A percentile compares a stretch with the other conserved stretches of the same genome.
phyloP scores from a whole-genome alignment of 1,140 invertebrate genomes.

The Drosophila ananassae region DNA sequence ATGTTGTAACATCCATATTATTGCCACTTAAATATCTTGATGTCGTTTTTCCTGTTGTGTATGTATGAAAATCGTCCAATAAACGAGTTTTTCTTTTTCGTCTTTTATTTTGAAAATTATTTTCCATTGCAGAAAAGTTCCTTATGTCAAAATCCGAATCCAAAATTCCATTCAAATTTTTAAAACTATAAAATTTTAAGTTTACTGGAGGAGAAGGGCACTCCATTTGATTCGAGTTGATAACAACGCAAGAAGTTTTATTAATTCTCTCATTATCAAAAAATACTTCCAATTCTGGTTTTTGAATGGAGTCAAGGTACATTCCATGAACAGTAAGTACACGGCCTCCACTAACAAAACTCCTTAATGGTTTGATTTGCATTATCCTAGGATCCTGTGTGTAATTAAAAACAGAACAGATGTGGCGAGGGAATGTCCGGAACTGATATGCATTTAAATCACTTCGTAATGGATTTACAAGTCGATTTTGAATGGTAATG shows the following conservation, averaged over 20 bases:
- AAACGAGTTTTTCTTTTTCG: slow-evolving; percentile 17
- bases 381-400: slow-evolving; percentile 96
- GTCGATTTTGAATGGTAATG: slow-evolving; percentile 60
- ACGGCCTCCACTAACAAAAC: slow-evolving; percentile 95
- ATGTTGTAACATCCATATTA: slow-evolving; percentile 62
- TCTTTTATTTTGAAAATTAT: slow-evolving; percentile 8
- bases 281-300: slow-evolving; percentile 91
- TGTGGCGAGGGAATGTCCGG: slow-evolving; percentile 20
- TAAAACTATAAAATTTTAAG: slow-evolving; percentile 84
- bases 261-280: slow-evolving; percentile 87
- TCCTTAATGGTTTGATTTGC: slow-evolving; percentile 94
- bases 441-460: slow-evolving; percentile 47
- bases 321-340: slow-evolving; percentile 97
- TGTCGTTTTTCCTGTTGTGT: slow-evolving; percentile 38
- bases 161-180: slow-evolving; percentile 4
- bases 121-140: slow-evolving; percentile 11
- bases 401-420: slow-evolving; percentile 90
- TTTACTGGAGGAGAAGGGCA: slow-evolving; percentile 96
- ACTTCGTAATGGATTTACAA: slow-evolving; percentile 9
- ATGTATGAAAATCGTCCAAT: slow-evolving; percentile 51
- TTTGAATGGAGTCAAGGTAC: slow-evolving; percentile 95
- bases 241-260: slow-evolving; percentile 92
- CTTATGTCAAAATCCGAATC: neutral
- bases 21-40: slow-evolving; percentile 43
- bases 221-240: slow-evolving; percentile 96